Percentiles rank a stretch among this genome's conserved stretches.
phyloP scores from a whole-genome alignment of 30 jellyfish, hydroid and myxozoan species.

The Morbakka virulenta region DNA sequence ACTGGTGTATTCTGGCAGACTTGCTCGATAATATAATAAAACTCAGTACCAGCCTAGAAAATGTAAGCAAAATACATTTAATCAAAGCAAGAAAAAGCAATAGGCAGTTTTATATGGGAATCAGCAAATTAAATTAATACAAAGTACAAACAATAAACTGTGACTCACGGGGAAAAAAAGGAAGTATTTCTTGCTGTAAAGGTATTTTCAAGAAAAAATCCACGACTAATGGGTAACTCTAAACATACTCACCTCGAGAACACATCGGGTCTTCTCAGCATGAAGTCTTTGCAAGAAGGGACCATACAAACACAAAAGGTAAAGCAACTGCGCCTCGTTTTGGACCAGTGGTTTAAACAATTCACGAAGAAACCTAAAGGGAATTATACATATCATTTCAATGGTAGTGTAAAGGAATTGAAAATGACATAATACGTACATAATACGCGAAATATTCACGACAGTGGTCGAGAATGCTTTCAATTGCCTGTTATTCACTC shows the following conservation, averaged over 20 bases:
- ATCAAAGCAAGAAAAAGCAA: neutral
- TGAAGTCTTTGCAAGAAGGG: slow-evolving; percentile 87
- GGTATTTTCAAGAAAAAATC: no score
- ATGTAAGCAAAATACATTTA: neutral
- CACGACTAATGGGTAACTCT: no score
- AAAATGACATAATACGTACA: neutral
- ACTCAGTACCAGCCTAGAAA: slow-evolving; percentile 60
- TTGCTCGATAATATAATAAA: slow-evolving; percentile 77
- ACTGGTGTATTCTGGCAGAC: slow-evolving; percentile 61
- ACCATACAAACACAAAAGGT: slow-evolving; percentile 78
- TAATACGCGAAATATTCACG: no score
- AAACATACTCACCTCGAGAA: slow-evolving; percentile 66
- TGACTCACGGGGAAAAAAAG: no score
- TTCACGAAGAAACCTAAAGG: slow-evolving; percentile 63
- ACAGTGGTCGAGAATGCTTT: no score
- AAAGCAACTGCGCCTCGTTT: slow-evolving; percentile 86
- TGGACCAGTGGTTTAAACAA: slow-evolving; percentile 64
- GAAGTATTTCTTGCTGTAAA: no score
- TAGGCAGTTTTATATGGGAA: no score
- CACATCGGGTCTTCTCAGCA: slow-evolving; percentile 73
- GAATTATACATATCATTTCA: neutral
- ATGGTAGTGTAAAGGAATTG: neutral
- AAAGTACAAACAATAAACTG: no score
- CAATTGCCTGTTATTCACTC: no score
- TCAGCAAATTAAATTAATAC: no score